phyloP scores from a whole-genome alignment of 2,888 invertebrate species.

The Neoascia interrupta region DNA sequence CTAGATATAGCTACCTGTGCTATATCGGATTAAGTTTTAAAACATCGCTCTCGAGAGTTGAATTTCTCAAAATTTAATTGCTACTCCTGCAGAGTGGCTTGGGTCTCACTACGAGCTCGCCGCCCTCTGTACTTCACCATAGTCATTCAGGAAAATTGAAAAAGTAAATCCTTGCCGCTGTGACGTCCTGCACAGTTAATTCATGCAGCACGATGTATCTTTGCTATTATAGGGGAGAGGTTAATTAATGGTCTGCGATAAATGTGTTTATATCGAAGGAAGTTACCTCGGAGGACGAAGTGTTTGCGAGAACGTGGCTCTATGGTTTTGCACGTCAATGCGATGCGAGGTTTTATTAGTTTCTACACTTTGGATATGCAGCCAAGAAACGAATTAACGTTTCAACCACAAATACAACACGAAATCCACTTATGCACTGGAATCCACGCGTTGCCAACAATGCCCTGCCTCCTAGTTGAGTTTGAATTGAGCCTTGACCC shows the following conservation, averaged over 20 bases:
- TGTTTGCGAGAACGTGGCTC: background rate
- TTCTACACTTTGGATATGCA: background rate
- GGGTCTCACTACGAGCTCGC: background rate
- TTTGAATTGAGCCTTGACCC: constrained; percentile 64
- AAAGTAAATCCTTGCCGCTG: constrained; percentile 57
- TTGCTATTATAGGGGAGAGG: constrained; percentile 1
- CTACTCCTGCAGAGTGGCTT: constrained; percentile 55
- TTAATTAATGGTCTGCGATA: constrained; percentile 67
- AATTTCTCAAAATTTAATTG: constrained; percentile 65
- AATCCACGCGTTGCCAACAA: constrained; percentile 52
- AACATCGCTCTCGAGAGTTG: constrained; percentile 30
- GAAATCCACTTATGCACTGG: constrained; percentile 28
- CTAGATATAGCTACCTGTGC: too few relatives aligned
- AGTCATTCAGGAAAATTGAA: constrained; percentile 55
- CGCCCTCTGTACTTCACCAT: background rate
- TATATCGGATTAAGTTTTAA: constrained; percentile 60
- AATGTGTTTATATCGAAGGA: constrained; percentile 60
- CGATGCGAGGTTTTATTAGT: constrained; percentile 37
- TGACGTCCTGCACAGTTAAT: constrained; percentile 62
- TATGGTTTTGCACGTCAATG: constrained; percentile 13
- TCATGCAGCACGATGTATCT: constrained; percentile 29
- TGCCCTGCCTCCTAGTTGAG: constrained; percentile 24
- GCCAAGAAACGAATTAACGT: constrained; percentile 17
- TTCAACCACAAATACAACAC: constrained; percentile 14
- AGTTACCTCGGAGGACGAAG: background rate